phyloP scores from a whole-genome alignment of 2,888 invertebrate genomes.

The Eretmocerus hayati region DNA sequence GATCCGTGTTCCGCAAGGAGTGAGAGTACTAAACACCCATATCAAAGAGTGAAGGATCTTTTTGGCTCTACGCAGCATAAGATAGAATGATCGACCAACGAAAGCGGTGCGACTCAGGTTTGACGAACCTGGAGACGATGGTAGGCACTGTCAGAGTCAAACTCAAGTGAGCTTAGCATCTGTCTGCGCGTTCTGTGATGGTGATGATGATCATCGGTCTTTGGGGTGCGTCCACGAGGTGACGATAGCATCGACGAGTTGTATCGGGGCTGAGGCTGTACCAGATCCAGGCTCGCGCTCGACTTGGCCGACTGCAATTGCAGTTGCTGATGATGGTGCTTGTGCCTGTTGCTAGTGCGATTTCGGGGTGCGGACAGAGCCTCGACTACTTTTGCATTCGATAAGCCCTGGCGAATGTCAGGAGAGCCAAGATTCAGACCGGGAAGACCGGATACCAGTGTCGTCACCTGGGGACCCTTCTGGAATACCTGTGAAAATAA shows the following conservation, averaged over 20 bases:
- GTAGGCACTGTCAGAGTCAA: slow-evolving; percentile 66
- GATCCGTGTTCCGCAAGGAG: too few species aligned
- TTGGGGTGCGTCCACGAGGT: slow-evolving; percentile 22
- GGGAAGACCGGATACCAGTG: slow-evolving; percentile 61
- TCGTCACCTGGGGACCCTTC: slow-evolving; percentile 73
- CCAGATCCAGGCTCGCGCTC: slow-evolving; percentile 39
- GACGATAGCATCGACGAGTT: slow-evolving; percentile 13
- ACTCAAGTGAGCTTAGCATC: slow-evolving; percentile 41
- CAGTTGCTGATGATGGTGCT: slow-evolving; percentile 47
- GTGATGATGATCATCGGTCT: slow-evolving; percentile 40
- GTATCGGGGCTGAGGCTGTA: slow-evolving; percentile 26
- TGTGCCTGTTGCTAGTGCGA: slow-evolving; percentile 31
- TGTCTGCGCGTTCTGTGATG: slow-evolving; percentile 39
- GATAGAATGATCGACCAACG: too few species aligned
- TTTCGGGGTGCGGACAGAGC: slow-evolving; percentile 5
- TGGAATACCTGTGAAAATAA: slow-evolving; percentile 67
- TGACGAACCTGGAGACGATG: slow-evolving; percentile 47
- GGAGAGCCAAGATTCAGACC: slow-evolving; percentile 48
- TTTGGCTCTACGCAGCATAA: too few species aligned
- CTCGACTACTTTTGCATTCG: slow-evolving; percentile 28
- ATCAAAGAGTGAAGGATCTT: too few species aligned
- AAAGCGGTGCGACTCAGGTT: too few species aligned
- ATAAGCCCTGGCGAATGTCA: slow-evolving; percentile 37
- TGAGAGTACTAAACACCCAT: too few species aligned
- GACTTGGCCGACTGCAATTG: slow-evolving; percentile 37